Percentiles rank a stretch among this genome's conserved stretches.
These are phyloP conservation scores for Campoletis raptor DNA, from an alignment of 2,888 invertebrate species.

Conservation along the genomic window DNA sequence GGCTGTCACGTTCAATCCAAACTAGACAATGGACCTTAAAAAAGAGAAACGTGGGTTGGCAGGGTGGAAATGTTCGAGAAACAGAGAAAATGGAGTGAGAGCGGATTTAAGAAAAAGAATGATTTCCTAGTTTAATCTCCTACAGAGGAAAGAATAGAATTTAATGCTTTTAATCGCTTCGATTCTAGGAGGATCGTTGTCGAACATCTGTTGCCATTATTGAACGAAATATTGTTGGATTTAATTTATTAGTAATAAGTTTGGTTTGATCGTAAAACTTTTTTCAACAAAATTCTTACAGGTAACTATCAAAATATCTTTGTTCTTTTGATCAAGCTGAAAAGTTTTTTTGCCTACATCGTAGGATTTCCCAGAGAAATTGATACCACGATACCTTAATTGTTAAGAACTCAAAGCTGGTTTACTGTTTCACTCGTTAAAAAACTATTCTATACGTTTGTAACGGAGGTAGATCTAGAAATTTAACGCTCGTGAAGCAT, in stretches of 20 bases:
- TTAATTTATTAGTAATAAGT: neutral
- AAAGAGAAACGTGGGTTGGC: slow-evolving; percentile 47
- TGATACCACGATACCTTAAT: neutral
- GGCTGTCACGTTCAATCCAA: slow-evolving; percentile 28
- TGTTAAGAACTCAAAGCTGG: slow-evolving; percentile 2
- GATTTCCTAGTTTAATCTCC: slow-evolving; percentile 4
- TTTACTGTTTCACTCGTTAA: slow-evolving; percentile 1
- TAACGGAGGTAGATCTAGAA: slow-evolving; percentile 34
- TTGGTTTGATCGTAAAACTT: neutral
- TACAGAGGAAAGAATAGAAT: neutral
- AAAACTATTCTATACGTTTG: neutral
- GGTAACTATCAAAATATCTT: neutral
- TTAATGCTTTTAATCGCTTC: neutral
- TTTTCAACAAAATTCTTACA: neutral
- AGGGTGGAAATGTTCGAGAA: slow-evolving; percentile 45
- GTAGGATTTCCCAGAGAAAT: neutral
- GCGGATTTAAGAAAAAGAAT: neutral
- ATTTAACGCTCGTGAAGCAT: slow-evolving; percentile 6
- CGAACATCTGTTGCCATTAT: neutral
- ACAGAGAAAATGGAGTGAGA: neutral
- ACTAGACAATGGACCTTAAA: slow-evolving; percentile 50
- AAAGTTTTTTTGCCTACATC: neutral
- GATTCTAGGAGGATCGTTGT: neutral
- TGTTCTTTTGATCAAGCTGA: neutral
- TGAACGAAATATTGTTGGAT: neutral